Percentiles rank a stretch among this genome's conserved stretches.
phyloP scores from a whole-genome alignment of 2,113 vertebrate species.

The Coracopsis vasa region DNA sequence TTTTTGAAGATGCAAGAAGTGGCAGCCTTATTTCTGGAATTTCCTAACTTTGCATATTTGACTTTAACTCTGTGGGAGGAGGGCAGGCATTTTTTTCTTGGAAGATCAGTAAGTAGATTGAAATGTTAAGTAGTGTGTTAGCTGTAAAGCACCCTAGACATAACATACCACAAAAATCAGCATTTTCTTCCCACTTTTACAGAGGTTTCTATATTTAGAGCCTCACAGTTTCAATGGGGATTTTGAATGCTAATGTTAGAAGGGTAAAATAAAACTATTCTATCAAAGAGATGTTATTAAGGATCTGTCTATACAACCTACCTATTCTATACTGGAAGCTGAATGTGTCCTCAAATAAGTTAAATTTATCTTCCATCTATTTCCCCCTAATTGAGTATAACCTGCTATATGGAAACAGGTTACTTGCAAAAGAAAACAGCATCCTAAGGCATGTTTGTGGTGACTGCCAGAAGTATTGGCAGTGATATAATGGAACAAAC shows the following conservation, averaged over 20 bases:
- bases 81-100: not conserved
- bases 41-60: not conserved
- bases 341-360: not conserved
- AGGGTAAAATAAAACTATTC: constrained; percentile 10
- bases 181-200: not conserved
- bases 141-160: not conserved
- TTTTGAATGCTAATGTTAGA: constrained; percentile 6
- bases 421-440: not conserved
- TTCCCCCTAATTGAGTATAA: not conserved
- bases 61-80: constrained; percentile 1
- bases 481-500: not conserved
- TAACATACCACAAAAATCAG: not conserved
- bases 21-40: constrained; percentile 14
- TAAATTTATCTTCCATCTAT: not conserved
- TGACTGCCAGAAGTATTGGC: not conserved
- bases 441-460: not conserved
- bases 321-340: not conserved
- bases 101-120: not conserved
- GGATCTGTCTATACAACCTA: not conserved
- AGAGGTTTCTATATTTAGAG: not conserved
- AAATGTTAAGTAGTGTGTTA: constrained; percentile 2
- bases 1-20: not conserved
- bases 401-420: not conserved
- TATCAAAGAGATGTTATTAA: not conserved
- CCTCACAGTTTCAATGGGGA: not conserved